Conservation (phyloP, 2,797 vertebrate species). For the Tragopan temminckii region DNA sequence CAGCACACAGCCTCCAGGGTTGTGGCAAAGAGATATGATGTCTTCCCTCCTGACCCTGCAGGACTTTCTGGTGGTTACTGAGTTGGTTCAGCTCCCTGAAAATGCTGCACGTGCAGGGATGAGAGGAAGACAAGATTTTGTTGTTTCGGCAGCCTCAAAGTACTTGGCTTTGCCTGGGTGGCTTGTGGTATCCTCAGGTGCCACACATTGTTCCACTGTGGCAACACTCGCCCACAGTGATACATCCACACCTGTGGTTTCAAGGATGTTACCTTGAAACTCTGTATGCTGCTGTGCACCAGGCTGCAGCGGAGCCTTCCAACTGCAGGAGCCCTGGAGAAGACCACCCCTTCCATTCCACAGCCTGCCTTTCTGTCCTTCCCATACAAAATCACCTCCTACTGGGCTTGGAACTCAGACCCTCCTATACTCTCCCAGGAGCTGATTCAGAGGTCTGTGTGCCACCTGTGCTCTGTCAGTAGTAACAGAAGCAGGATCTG, state of each 20-base stretch:
- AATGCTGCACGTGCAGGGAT: not conserved
- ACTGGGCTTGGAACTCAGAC: not conserved
- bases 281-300: not conserved
- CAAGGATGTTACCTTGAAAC: not conserved
- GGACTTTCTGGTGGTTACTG: not conserved
- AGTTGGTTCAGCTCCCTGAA: not conserved
- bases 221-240: not conserved
- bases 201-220: not conserved
- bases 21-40: not conserved
- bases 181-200: not conserved
- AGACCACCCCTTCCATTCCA: not conserved
- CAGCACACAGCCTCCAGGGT: not conserved
- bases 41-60: fast-evolving
- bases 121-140: not conserved
- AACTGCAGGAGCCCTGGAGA: not conserved
- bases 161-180: not conserved
- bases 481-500: not conserved
- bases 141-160: not conserved
- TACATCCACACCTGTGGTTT: not conserved
- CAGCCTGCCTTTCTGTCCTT: not conserved
- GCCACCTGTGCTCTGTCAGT: not conserved
- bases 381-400: not conserved
- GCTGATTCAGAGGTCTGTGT: not conserved
- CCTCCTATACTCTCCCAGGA: not conserved
- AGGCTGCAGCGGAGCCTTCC: not conserved